Evolutionary conservation across 2,797 vertebrate species (phyloP), one percentile per base, ranked within the genome.

Genomic region (Enteromius paludinosus): DNA sequence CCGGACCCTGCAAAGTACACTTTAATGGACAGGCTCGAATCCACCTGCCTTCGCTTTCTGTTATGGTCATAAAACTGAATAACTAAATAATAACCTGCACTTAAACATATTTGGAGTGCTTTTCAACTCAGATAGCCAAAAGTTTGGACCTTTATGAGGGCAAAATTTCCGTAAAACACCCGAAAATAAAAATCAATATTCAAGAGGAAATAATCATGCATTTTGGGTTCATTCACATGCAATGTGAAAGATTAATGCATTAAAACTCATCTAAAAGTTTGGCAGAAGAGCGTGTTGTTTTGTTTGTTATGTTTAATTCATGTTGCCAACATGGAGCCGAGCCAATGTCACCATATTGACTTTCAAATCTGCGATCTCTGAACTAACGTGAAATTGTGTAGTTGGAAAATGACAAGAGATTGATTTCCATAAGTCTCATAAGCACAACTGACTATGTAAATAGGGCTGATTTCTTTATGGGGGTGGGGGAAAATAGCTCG

Each of bases 361-460:
- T 87, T 86, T 59, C 66, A 86, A 75, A 86, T 84, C 41, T 77
- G 77, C 85, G 7, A 83, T 38, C 61, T 75, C n/a, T 86, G 84
- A 85, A 86, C 69, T 69, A 70, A 79, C 66, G 49, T 73, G 81
- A 89, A 84, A 88, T 80, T 64, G 79, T 88, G 38, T 83, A 86
- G 85, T 89, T 81, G 85, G 82, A 85, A 89, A 83, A 81, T 86
- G 81, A 88, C 81, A 90, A 86, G 85, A 84, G 82, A 90, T 79
- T 82, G 76, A 90, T 92, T 90, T 92, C 88, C 88, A 90, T 88
- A 83, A 91, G 87, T 78, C 69, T 90, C 90, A 86, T 88, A 92
- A 89, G 83, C 86, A 86, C 84, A 84, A 90, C 88, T 88, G 88
- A 87, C 90, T 93, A 94, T 94, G 93, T 90, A 94, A 94, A 95